Evolutionary conservation across 2,113 vertebrate species (phyloP).

Genomic region (Myodes glareolus): DNA sequence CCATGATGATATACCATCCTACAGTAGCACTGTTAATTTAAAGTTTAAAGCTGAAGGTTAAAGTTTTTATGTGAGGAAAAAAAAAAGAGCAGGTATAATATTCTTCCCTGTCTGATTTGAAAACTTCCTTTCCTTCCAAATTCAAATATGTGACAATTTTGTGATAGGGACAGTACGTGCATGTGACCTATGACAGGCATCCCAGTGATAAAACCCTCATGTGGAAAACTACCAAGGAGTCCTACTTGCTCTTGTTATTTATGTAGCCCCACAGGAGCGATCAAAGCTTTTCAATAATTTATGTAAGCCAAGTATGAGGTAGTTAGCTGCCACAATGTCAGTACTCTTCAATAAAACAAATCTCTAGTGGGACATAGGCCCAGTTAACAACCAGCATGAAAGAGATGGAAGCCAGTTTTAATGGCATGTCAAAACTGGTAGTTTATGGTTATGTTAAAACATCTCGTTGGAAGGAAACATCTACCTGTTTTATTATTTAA

Average conservation of each 20-base stretch:
- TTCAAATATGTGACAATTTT: not conserved
- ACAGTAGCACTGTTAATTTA: not conserved
- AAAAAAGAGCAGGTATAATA: constrained; percentile 22
- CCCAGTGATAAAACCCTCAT: not conserved
- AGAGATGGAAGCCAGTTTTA: constrained; percentile 50
- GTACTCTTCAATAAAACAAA: constrained; percentile 59
- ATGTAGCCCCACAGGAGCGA: constrained; percentile 34
- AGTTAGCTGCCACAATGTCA: constrained; percentile 60
- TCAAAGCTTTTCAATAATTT: constrained; percentile 73
- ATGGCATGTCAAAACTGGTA: constrained; percentile 61
- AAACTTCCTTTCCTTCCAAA: constrained; percentile 14
- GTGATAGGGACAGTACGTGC: not conserved
- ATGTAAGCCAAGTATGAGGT: constrained; percentile 27
- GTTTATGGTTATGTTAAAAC: constrained; percentile 16
- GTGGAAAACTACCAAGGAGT: not conserved
- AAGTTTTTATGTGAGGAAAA: not conserved
- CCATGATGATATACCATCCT: not conserved
- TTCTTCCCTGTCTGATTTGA: not conserved
- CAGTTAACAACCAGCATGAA: constrained; percentile 57
- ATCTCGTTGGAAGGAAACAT: constrained; percentile 25
- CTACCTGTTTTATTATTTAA: constrained; percentile 51
- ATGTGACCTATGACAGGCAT: not conserved
- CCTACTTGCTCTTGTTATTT: constrained; percentile 59
- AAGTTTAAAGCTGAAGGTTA: too few species aligned
- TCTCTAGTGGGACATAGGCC: constrained; percentile 53